Evolutionary conservation across 2,113 vertebrate species (phyloP).

Genomic region (Turdus rufiventris): DNA sequence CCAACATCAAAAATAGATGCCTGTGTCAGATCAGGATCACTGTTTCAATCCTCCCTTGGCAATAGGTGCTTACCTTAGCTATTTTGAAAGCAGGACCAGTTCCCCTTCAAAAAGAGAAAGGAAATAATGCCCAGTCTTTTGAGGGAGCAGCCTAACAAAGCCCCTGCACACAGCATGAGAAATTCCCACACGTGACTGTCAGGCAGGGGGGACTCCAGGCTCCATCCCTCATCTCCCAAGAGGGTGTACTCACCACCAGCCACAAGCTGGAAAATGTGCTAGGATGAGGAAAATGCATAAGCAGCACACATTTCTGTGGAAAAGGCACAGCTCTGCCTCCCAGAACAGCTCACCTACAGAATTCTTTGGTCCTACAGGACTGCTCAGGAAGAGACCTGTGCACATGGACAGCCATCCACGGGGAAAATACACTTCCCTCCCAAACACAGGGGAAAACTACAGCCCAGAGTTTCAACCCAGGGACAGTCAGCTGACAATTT

Average conservation of each 20-base stretch:
- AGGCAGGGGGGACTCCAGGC: not conserved
- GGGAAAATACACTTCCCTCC: not conserved
- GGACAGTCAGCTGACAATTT: not conserved
- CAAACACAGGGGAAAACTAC: not conserved
- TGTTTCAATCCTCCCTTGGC: not conserved
- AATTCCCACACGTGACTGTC: not conserved
- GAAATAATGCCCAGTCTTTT: not conserved
- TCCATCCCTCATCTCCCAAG: not conserved
- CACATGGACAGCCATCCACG: fast-evolving
- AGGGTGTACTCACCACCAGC: not conserved
- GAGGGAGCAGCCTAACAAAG: not conserved
- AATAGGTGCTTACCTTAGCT: not conserved
- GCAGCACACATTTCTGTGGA: not conserved
- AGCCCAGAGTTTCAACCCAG: not conserved
- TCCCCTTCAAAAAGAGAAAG: not conserved
- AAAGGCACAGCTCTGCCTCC: not conserved
- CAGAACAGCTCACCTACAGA: not conserved
- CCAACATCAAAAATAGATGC: slow-evolving; percentile 6
- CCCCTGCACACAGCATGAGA: not conserved
- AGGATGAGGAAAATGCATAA: not conserved
- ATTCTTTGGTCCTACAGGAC: not conserved
- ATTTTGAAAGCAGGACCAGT: not conserved
- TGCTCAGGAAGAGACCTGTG: not conserved
- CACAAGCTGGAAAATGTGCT: not conserved
- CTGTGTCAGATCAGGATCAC: slow-evolving; percentile 15